Evolutionary conservation across 2,797 vertebrate species (phyloP).

Genomic region (Peromyscus attwateri): DNA sequence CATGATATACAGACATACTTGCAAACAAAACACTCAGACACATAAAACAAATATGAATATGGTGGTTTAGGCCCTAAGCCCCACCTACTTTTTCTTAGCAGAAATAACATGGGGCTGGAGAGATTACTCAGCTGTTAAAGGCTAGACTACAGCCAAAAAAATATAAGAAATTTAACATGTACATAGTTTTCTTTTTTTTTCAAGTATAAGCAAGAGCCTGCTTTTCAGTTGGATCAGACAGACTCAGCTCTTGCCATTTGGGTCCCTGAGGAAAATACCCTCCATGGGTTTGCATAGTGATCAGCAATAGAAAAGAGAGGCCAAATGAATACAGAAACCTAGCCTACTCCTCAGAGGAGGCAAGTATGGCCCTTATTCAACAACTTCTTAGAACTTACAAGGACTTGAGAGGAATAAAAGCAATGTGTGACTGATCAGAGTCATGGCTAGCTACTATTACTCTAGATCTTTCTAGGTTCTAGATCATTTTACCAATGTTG

Average conservation of each 20-base stretch:
- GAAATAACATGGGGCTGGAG: background rate
- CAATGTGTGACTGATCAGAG: background rate
- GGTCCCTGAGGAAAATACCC: background rate
- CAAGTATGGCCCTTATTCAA: background rate
- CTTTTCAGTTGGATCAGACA: constrained; percentile 30
- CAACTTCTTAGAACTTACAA: background rate
- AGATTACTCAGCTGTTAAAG: background rate
- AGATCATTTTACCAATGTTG: background rate
- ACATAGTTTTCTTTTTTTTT: constrained; percentile 8
- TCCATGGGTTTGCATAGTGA: background rate
- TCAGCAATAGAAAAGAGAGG: background rate
- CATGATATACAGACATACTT: background rate
- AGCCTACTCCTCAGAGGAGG: background rate
- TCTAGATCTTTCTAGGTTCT: background rate
- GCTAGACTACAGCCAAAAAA: background rate
- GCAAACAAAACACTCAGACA: background rate
- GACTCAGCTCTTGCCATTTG: background rate
- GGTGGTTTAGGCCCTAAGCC: constrained; percentile 59
- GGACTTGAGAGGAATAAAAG: background rate
- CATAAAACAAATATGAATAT: background rate
- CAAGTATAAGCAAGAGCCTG: background rate
- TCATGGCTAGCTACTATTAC: background rate
- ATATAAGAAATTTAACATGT: background rate
- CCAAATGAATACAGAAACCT: background rate
- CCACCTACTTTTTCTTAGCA: constrained; percentile 1